Conservation (phyloP, 2,888 invertebrate species). For the Meliscaeva auricollis region DNA sequence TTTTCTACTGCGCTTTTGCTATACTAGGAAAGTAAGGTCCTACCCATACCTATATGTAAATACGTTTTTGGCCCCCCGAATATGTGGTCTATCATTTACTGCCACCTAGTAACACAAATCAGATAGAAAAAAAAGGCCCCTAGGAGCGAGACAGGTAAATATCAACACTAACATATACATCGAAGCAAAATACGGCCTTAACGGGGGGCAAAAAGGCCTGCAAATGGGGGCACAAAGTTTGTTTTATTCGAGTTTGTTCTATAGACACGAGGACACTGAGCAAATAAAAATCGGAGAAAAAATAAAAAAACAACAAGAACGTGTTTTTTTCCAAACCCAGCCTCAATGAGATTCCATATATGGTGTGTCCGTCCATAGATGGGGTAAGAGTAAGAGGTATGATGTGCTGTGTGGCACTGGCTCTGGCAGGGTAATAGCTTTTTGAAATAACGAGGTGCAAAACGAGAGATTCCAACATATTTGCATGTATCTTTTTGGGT, state of each 20-base stretch:
- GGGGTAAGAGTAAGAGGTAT: not conserved
- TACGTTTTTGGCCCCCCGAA: constrained; percentile 46
- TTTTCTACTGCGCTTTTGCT: not conserved
- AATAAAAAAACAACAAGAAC: constrained; percentile 27
- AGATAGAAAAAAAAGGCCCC: constrained; percentile 11
- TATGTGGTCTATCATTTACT: constrained; percentile 73
- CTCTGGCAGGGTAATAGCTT: constrained; percentile 44
- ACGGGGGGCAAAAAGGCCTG: not conserved
- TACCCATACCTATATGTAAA: constrained; percentile 12
- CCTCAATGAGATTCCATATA: constrained; percentile 12
- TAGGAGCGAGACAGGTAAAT: constrained; percentile 55
- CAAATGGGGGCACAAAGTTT: constrained; percentile 35
- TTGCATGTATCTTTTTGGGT: constrained; percentile 2
- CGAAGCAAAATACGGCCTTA: constrained; percentile 58
- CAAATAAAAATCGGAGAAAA: constrained; percentile 21
- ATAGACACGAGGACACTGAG: constrained; percentile 11
- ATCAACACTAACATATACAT: constrained; percentile 67
- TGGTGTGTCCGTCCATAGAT: constrained; percentile 2
- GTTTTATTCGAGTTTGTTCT: constrained; percentile 36
- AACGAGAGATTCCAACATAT: constrained; percentile 51
- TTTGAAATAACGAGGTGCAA: constrained; percentile 61
- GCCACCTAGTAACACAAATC: constrained; percentile 48
- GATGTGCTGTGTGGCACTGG: not conserved
- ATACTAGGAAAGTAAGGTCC: too few species aligned
- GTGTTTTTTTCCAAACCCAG: not conserved